phyloP scores from a whole-genome alignment of 2,113 vertebrate genomes.

The Galbula dea region DNA sequence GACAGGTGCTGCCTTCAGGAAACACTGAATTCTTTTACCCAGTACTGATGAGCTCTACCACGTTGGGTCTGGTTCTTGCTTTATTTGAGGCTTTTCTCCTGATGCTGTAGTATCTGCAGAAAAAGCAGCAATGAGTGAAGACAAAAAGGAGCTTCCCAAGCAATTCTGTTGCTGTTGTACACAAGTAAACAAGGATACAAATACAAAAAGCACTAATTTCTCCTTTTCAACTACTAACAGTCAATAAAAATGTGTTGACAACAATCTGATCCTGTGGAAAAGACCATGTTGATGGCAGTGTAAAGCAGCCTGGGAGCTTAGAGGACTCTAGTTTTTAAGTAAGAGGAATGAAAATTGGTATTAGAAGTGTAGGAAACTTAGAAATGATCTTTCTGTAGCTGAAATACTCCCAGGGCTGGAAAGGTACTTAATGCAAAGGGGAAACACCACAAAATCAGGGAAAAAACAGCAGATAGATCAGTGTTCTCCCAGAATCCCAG shows the following conservation, averaged over 20 bases:
- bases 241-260: background rate
- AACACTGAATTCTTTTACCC: slow-evolving; percentile 49
- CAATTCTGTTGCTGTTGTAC: background rate
- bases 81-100: slow-evolving; percentile 65
- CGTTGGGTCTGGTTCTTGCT: slow-evolving; percentile 69
- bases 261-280: background rate
- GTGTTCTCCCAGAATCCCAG: background rate
- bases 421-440: background rate
- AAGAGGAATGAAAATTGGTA: background rate
- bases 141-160: background rate
- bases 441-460: background rate
- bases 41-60: slow-evolving; percentile 62
- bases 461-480: background rate
- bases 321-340: background rate
- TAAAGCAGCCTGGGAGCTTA: background rate
- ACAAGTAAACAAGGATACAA: background rate
- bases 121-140: background rate
- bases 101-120: slow-evolving; percentile 61
- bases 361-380: background rate
- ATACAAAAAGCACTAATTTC: background rate
- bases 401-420: background rate
- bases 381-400: background rate
- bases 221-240: background rate
- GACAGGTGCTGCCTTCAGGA: background rate
- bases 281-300: background rate